Base-by-base conservation (phyloP, 2,113 vertebrate species). In the Stegastes partitus region DNA sequence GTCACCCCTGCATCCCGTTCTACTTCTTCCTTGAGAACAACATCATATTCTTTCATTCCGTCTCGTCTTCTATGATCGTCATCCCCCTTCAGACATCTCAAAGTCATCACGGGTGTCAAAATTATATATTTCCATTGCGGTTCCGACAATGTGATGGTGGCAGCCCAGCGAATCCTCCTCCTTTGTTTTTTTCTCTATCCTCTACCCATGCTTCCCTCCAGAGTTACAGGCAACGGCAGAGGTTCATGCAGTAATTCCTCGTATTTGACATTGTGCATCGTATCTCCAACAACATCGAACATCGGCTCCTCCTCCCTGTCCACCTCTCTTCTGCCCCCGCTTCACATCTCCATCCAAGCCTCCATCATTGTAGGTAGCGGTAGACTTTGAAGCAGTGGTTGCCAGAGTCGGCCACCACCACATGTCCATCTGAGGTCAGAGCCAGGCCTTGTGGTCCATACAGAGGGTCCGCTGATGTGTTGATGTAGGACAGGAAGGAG, bases 311-410 rank as follows among this genome's bases (percentile, higher is more conserved):
- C 25, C 47, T 14, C 11, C 25, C 47, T 14, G 0, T 57, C 39
- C 22, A 1, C 50, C 58, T 56, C 47, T 26, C 39, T 34, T 26
- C 61, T 23, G 2, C 34, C 2, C 21, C 61, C 18, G 0, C 26
- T 26, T 56, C 55, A 22, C 8, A n/a, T 56, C 56, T 71, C 67
- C 50, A 1, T 21, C 45, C 53, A 19, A 31, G 15, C 73, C 47
- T 61, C 80, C 66, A 85, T 96, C 95, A 99, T 91, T 99, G 98
- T 37, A 99, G 93, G 86, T 99, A 99, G 84, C 97, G 96, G 83
- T 99, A 99, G 83, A 99, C 97, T 92, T 99, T 99, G 92, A 98
- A 99, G 93, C 98, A 99, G 87, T 99, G 98, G 92, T 99, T 99
- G 59, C 98, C 97, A 75, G 98, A 99, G 94, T 99, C 98, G 28